Percentiles rank a stretch among this genome's conserved stretches.
phyloP scores from a whole-genome alignment of 2,113 vertebrate species.

The Telmatochromis brichardi region DNA sequence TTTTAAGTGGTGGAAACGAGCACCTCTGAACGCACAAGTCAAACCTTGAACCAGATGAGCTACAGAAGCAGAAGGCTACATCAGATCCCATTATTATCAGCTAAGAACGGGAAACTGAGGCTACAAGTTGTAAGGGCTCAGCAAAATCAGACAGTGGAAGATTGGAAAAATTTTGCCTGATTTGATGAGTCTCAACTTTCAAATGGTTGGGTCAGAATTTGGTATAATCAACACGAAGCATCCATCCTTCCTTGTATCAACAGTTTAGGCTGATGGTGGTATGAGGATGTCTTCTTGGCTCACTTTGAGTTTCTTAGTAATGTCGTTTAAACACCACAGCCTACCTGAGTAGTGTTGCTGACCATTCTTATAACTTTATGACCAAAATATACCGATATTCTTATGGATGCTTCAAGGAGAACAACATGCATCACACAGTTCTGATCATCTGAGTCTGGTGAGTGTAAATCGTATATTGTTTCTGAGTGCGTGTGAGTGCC shows the following conservation, averaged over 20 bases:
- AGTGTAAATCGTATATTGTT: not conserved
- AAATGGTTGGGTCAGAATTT: not conserved
- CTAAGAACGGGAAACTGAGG: not conserved
- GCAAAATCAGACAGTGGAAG: not conserved
- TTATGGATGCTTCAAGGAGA: not conserved
- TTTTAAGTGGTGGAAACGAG: not conserved
- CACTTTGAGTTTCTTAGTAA: not conserved
- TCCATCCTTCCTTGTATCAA: not conserved
- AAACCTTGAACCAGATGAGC: not conserved
- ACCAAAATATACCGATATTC: accelerated
- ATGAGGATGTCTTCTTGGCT: not conserved
- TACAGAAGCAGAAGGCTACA: not conserved
- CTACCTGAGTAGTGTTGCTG: accelerated
- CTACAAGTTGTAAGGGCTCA: accelerated
- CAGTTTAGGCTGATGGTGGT: not conserved
- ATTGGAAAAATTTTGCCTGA: accelerated
- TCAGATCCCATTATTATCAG: not conserved
- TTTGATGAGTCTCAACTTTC: not conserved
- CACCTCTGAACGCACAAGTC: not conserved
- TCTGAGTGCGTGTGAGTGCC: not conserved
- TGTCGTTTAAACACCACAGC: accelerated
- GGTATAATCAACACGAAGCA: not conserved
- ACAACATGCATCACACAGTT: not conserved
- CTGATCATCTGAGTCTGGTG: not conserved
- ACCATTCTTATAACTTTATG: not conserved